Conservation (phyloP, 2,113 vertebrate genomes). For the Phoxinus phoxinus region DNA sequence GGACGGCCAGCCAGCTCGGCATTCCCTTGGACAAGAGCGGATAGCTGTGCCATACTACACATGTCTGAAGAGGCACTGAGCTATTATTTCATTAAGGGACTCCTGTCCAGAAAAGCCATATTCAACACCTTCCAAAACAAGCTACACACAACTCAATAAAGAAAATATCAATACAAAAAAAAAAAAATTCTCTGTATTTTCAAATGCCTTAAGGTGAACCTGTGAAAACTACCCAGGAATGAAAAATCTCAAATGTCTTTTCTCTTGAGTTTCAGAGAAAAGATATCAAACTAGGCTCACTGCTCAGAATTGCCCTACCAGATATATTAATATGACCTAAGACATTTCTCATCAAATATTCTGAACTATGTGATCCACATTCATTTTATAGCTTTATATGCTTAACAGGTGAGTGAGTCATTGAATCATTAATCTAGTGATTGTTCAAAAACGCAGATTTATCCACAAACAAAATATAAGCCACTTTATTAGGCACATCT, state of each 20-base stretch:
- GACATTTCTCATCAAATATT: neutral
- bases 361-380: neutral
- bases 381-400: neutral
- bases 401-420: neutral
- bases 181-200: neutral
- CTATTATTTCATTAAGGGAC: conserved; percentile 56
- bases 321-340: no score
- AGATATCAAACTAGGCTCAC: neutral
- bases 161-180: neutral
- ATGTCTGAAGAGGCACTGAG: conserved; percentile 58
- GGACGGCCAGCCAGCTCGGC: neutral
- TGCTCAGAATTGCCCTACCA: no score
- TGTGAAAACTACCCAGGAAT: neutral
- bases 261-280: neutral
- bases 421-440: neutral
- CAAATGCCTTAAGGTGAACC: neutral
- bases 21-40: conserved; percentile 47
- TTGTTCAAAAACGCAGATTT: neutral
- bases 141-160: conserved; percentile 1
- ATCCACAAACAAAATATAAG: neutral
- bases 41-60: conserved; percentile 58
- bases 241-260: neutral
- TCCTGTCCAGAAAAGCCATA: conserved; percentile 8
- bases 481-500: no score
- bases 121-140: neutral